A percentile compares a stretch with the other conserved stretches of the same genome.
Evolutionary conservation across 2,888 invertebrate genomes (phyloP).

Genomic region (Acutogordius australiensis): DNA sequence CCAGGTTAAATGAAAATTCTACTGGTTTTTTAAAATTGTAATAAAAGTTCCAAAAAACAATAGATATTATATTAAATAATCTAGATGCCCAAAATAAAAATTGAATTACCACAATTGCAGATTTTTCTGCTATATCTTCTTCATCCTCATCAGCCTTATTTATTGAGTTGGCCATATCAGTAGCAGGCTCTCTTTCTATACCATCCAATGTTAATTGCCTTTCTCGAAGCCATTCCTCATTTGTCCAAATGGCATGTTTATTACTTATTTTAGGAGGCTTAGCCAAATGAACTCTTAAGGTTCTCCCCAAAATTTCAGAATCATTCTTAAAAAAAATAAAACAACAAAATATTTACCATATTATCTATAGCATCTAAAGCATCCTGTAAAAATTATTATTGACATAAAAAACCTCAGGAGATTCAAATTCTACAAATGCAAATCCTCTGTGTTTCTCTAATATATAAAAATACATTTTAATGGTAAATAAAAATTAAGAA

Average conservation of each 20-base stretch:
- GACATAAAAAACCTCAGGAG: conserved; percentile 35
- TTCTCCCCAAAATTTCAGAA: conserved; percentile 77
- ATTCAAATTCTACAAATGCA: conserved; percentile 89
- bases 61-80: too few species aligned
- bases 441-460: conserved; percentile 88
- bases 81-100: too few species aligned
- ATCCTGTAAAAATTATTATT: conserved; percentile 30
- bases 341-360: conserved; percentile 39
- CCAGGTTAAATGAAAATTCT: too few species aligned
- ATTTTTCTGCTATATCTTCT: too few species aligned
- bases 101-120: too few species aligned
- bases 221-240: conserved; percentile 85
- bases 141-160: too few species aligned
- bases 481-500: conserved; percentile 1
- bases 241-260: conserved; percentile 50
- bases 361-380: conserved; percentile 95
- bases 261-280: conserved; percentile 75
- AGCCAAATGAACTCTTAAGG: conserved; percentile 76
- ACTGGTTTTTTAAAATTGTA: too few species aligned
- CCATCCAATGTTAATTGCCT: not conserved
- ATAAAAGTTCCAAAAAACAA: too few species aligned
- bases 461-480: not conserved
- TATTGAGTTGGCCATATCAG: too few species aligned
- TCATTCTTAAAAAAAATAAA: conserved; percentile 44
- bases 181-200: too few species aligned